A percentile compares a stretch with the other conserved stretches of the same genome.
Evolutionary conservation across 2,888 invertebrate genomes (phyloP).

Genomic region (Balanococcus diminutus): DNA sequence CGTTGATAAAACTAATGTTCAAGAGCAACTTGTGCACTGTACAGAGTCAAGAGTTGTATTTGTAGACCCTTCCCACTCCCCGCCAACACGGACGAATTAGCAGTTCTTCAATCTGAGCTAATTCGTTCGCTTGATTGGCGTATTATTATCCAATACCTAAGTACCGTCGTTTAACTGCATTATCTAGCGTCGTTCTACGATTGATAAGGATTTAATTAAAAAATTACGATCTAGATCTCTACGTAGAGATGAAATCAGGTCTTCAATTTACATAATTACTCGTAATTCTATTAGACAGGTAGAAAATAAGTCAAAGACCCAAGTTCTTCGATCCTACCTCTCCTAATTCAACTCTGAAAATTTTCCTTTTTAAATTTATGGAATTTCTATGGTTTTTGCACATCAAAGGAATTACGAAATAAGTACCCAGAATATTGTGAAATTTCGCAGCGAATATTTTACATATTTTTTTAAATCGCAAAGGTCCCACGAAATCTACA

Average conservation of each 20-base stretch:
- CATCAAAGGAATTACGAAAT: no score
- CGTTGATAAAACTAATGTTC: conserved; percentile 35
- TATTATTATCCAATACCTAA: neutral
- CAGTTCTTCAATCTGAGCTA: neutral
- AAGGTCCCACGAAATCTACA: neutral
- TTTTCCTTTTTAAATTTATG: no score
- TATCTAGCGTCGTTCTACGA: neutral
- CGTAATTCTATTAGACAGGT: no score
- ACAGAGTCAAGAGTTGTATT: neutral
- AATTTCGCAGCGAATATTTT: neutral
- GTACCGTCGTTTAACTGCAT: neutral
- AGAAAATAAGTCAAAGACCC: no score
- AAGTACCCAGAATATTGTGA: no score
- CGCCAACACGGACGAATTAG: conserved; percentile 18
- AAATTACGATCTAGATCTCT: no score
- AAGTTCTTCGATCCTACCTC: no score
- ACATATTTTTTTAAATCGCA: no score
- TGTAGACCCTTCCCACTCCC: neutral
- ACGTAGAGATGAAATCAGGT: no score
- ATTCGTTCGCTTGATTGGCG: conserved; percentile 7
- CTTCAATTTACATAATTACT: no score
- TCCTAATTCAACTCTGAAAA: no score
- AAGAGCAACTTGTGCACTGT: neutral
- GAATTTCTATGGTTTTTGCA: no score
- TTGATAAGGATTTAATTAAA: neutral